Percentiles rank a stretch among this genome's conserved stretches.
These are phyloP conservation scores for Magallana gigas DNA, from an alignment of 1,140 invertebrate species.

Conservation along the genomic window DNA sequence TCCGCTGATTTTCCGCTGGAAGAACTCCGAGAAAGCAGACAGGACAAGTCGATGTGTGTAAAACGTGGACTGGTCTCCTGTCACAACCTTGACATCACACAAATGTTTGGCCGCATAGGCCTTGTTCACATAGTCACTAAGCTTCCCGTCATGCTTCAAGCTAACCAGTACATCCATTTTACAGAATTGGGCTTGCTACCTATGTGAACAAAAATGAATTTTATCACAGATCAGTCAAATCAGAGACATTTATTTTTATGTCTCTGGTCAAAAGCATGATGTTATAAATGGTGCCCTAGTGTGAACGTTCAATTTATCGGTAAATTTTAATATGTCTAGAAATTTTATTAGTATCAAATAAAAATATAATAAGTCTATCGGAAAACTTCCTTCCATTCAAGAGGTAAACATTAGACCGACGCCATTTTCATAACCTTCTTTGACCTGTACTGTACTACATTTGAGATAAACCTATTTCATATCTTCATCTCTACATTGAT, in stretches of 20 bases:
- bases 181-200: no score
- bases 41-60: neutral
- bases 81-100: slow-evolving; percentile 34
- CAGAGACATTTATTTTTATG: no score
- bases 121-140: slow-evolving; percentile 26
- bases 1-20: slow-evolving; percentile 20
- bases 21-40: neutral
- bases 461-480: no score
- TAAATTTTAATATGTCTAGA: no score
- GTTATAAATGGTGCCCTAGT: no score
- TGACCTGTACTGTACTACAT: slow-evolving; percentile 9
- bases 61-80: neutral
- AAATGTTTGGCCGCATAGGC: slow-evolving; percentile 12
- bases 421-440: slow-evolving; percentile 33
- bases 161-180: slow-evolving; percentile 34
- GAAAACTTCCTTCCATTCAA: no score
- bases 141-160: slow-evolving; percentile 26
- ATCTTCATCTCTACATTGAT: neutral
- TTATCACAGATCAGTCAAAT: no score
- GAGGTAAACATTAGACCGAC: neutral
- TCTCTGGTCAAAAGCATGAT: no score
- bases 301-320: no score
- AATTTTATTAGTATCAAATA: no score
- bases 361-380: no score
- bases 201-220: no score